Percentiles rank a stretch among this genome's conserved stretches.
Evolutionary conservation across 2,888 invertebrate genomes (phyloP).

Genomic region (Cosmia trapezina): DNA sequence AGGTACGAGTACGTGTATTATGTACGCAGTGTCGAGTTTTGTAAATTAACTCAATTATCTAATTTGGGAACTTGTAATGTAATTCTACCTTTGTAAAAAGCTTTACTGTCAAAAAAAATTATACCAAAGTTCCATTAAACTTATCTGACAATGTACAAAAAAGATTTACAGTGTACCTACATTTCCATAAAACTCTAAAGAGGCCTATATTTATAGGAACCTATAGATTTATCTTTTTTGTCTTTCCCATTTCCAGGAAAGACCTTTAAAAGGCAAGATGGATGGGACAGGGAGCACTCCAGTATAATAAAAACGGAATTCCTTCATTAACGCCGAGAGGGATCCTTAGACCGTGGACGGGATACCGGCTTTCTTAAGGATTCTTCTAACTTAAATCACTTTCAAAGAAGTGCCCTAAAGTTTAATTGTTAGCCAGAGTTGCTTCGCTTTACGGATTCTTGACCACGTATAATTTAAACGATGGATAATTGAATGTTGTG

Average conservation of each 20-base stretch:
- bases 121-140: neutral
- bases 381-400: conserved; percentile 73
- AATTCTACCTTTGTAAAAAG: conserved; percentile 22
- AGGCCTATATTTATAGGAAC: conserved; percentile 51
- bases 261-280: conserved; percentile 72
- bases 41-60: conserved; percentile 28
- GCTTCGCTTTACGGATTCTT: conserved; percentile 59
- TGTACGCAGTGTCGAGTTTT: conserved; percentile 14
- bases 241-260: conserved; percentile 59
- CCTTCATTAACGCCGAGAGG: conserved; percentile 79
- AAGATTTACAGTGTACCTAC: neutral
- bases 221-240: conserved; percentile 64
- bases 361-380: conserved; percentile 69
- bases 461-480: conserved; percentile 59
- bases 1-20: neutral
- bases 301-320: conserved; percentile 82
- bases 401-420: conserved; percentile 68
- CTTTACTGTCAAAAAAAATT: neutral
- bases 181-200: conserved; percentile 39
- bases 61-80: conserved; percentile 19
- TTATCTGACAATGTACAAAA: neutral
- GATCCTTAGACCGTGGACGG: conserved; percentile 61
- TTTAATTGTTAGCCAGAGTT: conserved; percentile 67
- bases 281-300: conserved; percentile 77
- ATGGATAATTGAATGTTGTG: conserved; percentile 42